Evolutionary conservation across 2,797 vertebrate species (phyloP).

Genomic region (Thunnus albacares): DNA sequence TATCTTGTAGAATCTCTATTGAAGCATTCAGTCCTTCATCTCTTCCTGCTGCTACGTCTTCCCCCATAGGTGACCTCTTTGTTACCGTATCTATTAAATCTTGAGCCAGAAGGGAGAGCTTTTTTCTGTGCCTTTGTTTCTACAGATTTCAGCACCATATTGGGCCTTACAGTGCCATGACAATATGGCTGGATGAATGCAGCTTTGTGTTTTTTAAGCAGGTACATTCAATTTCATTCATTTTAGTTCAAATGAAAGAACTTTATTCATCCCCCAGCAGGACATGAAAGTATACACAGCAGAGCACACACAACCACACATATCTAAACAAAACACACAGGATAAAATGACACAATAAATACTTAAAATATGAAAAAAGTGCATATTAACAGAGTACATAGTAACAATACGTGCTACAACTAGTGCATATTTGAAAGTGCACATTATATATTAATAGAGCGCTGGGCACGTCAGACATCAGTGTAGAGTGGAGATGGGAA

Average conservation of each 20-base stretch:
- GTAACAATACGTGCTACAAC: neutral
- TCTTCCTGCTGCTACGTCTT: too few relatives aligned
- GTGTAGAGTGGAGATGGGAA: neutral
- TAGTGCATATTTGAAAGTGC: neutral
- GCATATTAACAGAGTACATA: too few relatives aligned
- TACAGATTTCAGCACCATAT: neutral
- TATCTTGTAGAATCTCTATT: too few relatives aligned
- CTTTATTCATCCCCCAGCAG: too few relatives aligned
- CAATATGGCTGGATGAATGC: neutral
- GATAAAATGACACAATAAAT: too few relatives aligned
- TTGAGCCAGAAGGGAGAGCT: neutral
- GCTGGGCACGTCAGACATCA: neutral
- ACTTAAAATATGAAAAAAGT: too few relatives aligned
- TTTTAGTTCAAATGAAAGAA: too few relatives aligned
- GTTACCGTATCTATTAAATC: slow-evolving; percentile 9
- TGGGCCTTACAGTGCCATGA: neutral
- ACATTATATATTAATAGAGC: neutral
- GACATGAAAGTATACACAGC: too few relatives aligned
- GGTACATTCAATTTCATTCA: neutral
- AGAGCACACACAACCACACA: too few relatives aligned
- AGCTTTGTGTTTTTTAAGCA: neutral
- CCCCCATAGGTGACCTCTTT: too few relatives aligned
- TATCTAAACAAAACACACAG: too few relatives aligned
- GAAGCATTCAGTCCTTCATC: too few relatives aligned
- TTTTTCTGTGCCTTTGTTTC: slow-evolving; percentile 8